Evolutionary conservation across 2,113 vertebrate genomes (phyloP).

Genomic region (Oenanthe oenanthe): DNA sequence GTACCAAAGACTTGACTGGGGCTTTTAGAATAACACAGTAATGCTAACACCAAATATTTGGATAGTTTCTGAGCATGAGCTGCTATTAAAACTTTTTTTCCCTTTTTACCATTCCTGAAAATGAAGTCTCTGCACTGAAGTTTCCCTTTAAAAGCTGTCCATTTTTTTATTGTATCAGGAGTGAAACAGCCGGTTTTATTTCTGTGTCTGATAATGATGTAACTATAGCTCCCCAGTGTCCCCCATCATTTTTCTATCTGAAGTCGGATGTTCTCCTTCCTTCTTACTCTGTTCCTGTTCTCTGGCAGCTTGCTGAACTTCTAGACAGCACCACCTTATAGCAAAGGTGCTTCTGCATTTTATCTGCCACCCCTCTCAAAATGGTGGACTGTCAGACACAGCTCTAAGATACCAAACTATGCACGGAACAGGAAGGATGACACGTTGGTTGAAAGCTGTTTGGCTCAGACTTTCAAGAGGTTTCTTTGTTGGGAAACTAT

Average conservation of each 20-base stretch:
- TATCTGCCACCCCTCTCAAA: background rate
- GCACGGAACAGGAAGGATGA: background rate
- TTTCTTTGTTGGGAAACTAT: background rate
- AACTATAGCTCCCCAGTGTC: background rate
- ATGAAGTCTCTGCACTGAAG: background rate
- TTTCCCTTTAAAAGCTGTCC: background rate
- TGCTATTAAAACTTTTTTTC: background rate
- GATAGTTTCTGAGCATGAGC: background rate
- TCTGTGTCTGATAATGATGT: background rate
- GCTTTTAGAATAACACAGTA: background rate
- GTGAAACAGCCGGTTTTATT: background rate
- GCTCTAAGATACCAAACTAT: background rate
- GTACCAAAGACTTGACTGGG: background rate
- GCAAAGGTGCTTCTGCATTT: background rate
- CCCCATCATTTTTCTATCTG: background rate
- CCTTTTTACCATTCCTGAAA: background rate
- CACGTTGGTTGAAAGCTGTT: background rate
- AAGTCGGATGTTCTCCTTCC: background rate
- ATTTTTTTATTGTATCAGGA: rapidly evolving
- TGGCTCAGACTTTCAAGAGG: background rate
- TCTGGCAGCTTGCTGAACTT: background rate
- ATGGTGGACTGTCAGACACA: background rate
- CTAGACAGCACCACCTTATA: background rate
- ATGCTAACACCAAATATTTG: background rate
- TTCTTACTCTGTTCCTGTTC: background rate